Conservation (phyloP, 1,140 invertebrate species). For the Sipha flava region DNA sequence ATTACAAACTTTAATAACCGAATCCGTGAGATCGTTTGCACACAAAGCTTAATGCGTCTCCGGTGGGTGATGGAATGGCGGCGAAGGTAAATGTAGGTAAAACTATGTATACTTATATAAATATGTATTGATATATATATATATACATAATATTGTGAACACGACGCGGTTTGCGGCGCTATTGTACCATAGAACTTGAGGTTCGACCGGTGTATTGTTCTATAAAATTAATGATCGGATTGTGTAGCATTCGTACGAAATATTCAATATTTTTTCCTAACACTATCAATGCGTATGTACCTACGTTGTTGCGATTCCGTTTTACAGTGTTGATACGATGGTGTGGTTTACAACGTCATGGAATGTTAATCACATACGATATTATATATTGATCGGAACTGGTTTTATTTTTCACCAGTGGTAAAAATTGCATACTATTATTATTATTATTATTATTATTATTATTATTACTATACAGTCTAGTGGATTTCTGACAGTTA, state of each 20-base stretch:
- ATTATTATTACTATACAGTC: not conserved
- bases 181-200: too few species aligned
- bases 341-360: not conserved
- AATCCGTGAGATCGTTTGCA: not conserved
- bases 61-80: too few species aligned
- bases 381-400: not conserved
- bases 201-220: not conserved
- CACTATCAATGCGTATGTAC: not conserved
- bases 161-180: not conserved
- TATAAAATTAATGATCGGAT: not conserved
- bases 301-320: not conserved
- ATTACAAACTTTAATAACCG: not conserved
- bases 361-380: conserved; percentile 1
- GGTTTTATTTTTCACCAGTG: not conserved
- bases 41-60: not conserved
- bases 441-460: not conserved
- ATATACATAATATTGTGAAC: not conserved
- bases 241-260: not conserved
- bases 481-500: not conserved
- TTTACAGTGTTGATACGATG: not conserved
- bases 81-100: too few species aligned
- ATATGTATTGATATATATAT: too few species aligned
- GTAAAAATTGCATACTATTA: not conserved
- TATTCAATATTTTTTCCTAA: not conserved
- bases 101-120: too few species aligned